These are phyloP conservation scores for Agrochola litura DNA, from an alignment of 2,888 invertebrate species.

Conservation along the genomic window DNA sequence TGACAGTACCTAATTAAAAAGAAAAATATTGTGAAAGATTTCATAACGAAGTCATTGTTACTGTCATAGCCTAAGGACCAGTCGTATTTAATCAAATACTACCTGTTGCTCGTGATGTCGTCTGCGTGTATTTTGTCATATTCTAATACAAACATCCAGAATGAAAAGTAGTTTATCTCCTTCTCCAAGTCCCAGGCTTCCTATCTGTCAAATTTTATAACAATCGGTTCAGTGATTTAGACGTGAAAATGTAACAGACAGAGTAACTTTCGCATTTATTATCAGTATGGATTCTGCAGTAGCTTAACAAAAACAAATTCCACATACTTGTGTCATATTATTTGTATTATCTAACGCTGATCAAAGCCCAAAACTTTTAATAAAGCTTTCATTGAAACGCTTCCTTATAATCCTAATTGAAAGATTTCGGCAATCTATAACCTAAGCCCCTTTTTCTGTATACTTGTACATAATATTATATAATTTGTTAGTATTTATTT, in stretches of 20 bases:
- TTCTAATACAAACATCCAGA: too few species aligned
- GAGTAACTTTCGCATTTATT: not conserved
- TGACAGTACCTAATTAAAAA: too few species aligned
- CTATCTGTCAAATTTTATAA: too few species aligned
- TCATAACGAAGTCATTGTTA: not conserved
- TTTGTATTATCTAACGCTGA: not conserved
- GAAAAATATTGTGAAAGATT: not conserved
- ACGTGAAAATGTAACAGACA: too few species aligned
- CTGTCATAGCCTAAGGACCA: too few species aligned
- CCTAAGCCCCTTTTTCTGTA: not conserved
- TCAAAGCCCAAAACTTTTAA: not conserved
- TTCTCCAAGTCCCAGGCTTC: too few species aligned
- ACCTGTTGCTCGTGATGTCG: too few species aligned
- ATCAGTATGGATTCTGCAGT: not conserved
- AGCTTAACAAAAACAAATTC: not conserved
- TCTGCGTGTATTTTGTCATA: too few species aligned
- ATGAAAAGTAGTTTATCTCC: too few species aligned
- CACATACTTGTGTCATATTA: not conserved
- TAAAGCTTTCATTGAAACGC: not conserved
- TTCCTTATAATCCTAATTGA: not conserved
- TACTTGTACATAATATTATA: not conserved
- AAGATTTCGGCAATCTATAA: not conserved
- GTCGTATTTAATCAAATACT: not conserved
- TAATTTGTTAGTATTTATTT: too few species aligned
- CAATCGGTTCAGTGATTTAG: too few species aligned